Evolutionary conservation across 2,113 vertebrate genomes (phyloP).

Genomic region (Eulemur rufifrons): DNA sequence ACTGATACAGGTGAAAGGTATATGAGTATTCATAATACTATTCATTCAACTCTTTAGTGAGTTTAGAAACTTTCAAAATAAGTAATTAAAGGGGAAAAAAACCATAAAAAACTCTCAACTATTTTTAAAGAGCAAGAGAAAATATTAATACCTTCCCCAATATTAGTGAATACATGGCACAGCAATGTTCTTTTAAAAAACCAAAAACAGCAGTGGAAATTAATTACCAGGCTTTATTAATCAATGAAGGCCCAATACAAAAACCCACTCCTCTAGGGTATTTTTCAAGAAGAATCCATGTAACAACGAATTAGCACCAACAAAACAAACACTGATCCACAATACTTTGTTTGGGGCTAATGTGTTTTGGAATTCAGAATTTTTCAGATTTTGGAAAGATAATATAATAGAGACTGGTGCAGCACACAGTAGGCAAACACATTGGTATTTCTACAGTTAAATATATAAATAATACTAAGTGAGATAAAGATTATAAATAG

Average conservation of each 20-base stretch:
- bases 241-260: background rate
- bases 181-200: background rate
- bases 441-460: background rate
- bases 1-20: background rate
- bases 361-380: background rate
- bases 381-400: conserved; percentile 12
- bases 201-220: background rate
- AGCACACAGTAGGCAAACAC: background rate
- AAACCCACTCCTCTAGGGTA: background rate
- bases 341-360: background rate
- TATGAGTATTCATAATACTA: background rate
- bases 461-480: background rate
- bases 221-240: background rate
- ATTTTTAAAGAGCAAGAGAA: background rate
- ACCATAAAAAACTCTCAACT: background rate
- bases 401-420: background rate
- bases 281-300: background rate
- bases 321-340: background rate
- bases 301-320: background rate
- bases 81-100: background rate
- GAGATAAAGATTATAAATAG: background rate
- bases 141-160: background rate
- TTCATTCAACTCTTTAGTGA: background rate
- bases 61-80: conserved; percentile 9
- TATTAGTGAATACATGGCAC: background rate